These are phyloP conservation scores for Cheilosia grossa DNA, from an alignment of 2,888 invertebrate species.

Conservation along the genomic window DNA sequence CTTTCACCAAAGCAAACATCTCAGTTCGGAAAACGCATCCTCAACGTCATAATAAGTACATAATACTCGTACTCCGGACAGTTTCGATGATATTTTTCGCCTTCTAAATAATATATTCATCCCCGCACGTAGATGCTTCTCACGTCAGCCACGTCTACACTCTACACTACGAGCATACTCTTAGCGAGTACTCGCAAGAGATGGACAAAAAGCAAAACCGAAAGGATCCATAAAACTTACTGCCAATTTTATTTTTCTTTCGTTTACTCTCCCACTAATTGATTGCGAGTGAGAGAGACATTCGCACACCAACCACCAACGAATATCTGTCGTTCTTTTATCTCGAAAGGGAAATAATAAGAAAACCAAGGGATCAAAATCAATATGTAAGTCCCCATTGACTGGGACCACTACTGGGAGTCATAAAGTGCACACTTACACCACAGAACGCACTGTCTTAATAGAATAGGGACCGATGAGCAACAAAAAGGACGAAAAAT, in stretches of 20 bases:
- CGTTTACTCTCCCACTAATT: slow-evolving; percentile 57
- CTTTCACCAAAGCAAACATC: background rate
- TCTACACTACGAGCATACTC: background rate
- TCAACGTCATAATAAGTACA: slow-evolving; percentile 31
- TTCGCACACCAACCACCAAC: background rate
- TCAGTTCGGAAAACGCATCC: slow-evolving; percentile 35
- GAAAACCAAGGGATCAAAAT: slow-evolving; percentile 7
- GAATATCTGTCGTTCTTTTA: slow-evolving; percentile 16
- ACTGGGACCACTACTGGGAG: slow-evolving; percentile 21
- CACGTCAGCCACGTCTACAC: slow-evolving; percentile 7
- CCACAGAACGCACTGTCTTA: background rate
- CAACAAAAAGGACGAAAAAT: slow-evolving; percentile 52
- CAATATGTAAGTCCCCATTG: slow-evolving; percentile 23
- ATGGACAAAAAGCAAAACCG: background rate
- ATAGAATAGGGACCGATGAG: background rate
- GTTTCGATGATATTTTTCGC: slow-evolving; percentile 2
- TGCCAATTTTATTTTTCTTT: slow-evolving; percentile 51
- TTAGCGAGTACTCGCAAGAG: background rate
- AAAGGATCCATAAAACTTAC: slow-evolving; percentile 56
- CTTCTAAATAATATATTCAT: slow-evolving; percentile 13
- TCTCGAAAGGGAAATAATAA: background rate
- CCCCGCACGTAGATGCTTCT: slow-evolving; percentile 34
- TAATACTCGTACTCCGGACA: background rate
- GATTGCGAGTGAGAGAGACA: slow-evolving; percentile 26
- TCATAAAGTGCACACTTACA: slow-evolving; percentile 55